Conservation (phyloP, 2,797 vertebrate species). For the Sphaeramia orbicularis region DNA sequence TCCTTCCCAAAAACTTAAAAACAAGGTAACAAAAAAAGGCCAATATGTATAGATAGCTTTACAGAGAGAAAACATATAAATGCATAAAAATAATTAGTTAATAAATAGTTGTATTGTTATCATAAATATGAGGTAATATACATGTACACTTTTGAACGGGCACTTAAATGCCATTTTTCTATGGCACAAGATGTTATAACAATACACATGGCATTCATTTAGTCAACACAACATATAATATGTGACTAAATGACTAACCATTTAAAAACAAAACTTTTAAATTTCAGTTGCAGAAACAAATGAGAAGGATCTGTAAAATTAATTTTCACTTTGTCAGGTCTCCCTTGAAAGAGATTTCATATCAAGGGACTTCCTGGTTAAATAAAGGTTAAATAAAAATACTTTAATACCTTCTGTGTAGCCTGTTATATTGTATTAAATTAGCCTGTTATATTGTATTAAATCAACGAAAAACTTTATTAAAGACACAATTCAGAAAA, state of each 20-base stretch:
- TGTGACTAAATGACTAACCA: slow-evolving; percentile 4
- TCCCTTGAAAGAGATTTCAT: too few relatives aligned
- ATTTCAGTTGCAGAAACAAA: background rate
- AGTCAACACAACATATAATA: slow-evolving; percentile 4
- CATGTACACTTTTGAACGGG: slow-evolving; percentile 33
- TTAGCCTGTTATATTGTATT: too few relatives aligned
- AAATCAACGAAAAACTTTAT: too few relatives aligned
- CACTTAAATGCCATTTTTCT: slow-evolving; percentile 45
- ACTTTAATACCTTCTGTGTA: background rate
- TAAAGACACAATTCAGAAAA: too few relatives aligned
- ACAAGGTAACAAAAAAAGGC: slow-evolving; percentile 33
- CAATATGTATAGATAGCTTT: slow-evolving; percentile 35
- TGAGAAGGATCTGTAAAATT: background rate
- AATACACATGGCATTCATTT: too few relatives aligned
- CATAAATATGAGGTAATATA: slow-evolving; percentile 72
- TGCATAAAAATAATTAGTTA: slow-evolving; percentile 69
- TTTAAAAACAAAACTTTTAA: background rate
- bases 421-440: background rate
- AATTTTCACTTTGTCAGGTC: too few relatives aligned
- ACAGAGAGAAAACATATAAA: slow-evolving; percentile 60
- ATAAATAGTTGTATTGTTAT: slow-evolving; percentile 59
- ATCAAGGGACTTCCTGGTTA: too few relatives aligned
- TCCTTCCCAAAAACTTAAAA: slow-evolving; percentile 26
- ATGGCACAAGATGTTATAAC: slow-evolving; percentile 12
- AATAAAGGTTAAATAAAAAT: too few relatives aligned